Base-by-base conservation (phyloP, 2,113 vertebrate genomes). In the Callorhinus ursinus region DNA sequence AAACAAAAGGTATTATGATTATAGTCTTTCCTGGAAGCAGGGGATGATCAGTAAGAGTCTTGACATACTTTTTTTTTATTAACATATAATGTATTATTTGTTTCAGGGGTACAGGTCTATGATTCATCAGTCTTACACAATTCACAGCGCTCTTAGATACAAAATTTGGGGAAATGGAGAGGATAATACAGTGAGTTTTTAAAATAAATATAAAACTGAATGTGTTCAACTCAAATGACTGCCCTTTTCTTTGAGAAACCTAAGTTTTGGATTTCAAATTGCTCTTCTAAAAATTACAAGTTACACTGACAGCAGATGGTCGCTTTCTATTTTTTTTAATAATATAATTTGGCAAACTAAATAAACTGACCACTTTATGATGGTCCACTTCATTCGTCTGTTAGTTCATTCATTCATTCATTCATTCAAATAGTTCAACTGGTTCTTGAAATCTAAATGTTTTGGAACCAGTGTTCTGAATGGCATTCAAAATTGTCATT, bases 131-230 rank as follows among this genome's bases (percentile, higher is more conserved):
- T 46, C 46, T 46, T 46, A 46, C 46, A 46, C 46, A 9, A 46
- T 46, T 46, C 46, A 46, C 46, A 46, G 46, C 46, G 7, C 46
- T 95, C 14, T 92, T 65, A 90, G 18, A 69, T 42, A 26, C 46
- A 92, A 79, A 90, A 88, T 74, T 76, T 51, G n/a, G 3, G n/a
- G 8, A 5, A 0, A 28, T 51, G 22, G 11, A 42, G 22, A n/a
- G 16, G 14, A 89, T 57, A 88, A 55, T 51, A 90, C 3, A n/a
- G n/a, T 85, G 71, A 63, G 14, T 46, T 80, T 96, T 89, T 46
- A 59, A 89, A 95, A 93, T 51, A 90, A 84, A 95, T 67, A 89
- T 59, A 79, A 94, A 95, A 92, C 61, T 79, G 33, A 95, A 71
- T 46, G 5, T 65, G 59, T 33, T 93, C 22, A 36, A 46, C 69